Evolutionary conservation across 2,113 vertebrate genomes (phyloP).

Genomic region (Recurvirostra avosetta): DNA sequence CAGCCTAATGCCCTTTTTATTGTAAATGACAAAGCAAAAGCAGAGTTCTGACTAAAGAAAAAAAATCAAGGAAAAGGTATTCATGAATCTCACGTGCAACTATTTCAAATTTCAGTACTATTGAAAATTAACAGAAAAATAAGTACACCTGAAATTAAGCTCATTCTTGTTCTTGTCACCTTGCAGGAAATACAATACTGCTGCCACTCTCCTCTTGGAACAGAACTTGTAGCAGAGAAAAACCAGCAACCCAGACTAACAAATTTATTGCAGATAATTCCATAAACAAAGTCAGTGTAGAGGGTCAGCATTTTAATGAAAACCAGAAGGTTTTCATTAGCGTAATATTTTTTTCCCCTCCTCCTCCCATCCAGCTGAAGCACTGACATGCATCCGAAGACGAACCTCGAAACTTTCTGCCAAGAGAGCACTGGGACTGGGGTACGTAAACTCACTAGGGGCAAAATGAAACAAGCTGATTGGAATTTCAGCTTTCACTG

Average conservation of each 20-base stretch:
- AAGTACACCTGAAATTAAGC: neutral
- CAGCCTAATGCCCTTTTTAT: neutral
- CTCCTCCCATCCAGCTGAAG: slow-evolving; percentile 33
- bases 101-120: neutral
- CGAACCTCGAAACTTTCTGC: slow-evolving; percentile 10
- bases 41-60: neutral
- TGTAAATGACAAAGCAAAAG: neutral
- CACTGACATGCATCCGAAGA: slow-evolving; percentile 28
- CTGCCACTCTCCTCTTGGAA: neutral
- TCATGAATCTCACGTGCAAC: neutral
- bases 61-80: neutral
- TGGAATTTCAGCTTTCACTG: slow-evolving; percentile 38
- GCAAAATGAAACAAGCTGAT: slow-evolving; percentile 46
- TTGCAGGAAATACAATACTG: neutral
- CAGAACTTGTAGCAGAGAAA: neutral
- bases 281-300: slow-evolving; percentile 25
- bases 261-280: slow-evolving; percentile 21
- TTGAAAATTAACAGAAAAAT: neutral
- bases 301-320: slow-evolving; percentile 38
- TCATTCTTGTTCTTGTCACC: neutral
- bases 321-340: slow-evolving; percentile 35
- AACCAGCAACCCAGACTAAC: neutral
- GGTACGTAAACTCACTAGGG: slow-evolving; percentile 34
- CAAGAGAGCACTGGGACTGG: slow-evolving; percentile 14
- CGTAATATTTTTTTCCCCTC: neutral